Percentiles rank a stretch among this genome's conserved stretches.
Evolutionary conservation across 2,113 vertebrate species (phyloP).

Genomic region (Spea multiplicata): DNA sequence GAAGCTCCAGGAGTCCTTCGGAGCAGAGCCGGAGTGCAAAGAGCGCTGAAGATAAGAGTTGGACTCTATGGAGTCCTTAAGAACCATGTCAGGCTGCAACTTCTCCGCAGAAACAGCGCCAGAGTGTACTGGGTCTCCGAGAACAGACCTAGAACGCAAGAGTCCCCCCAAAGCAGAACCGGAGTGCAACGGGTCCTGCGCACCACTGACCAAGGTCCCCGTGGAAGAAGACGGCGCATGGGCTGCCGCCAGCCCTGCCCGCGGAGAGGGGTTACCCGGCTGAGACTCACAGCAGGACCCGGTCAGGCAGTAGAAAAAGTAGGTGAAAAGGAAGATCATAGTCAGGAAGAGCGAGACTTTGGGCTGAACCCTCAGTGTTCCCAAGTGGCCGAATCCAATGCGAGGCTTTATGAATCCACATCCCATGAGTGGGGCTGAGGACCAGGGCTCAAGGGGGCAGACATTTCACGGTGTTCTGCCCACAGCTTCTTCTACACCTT

Average conservation of each 20-base stretch:
- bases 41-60: not conserved
- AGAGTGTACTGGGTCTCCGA: not conserved
- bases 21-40: not conserved
- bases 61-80: not conserved
- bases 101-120: not conserved
- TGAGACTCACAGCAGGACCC: constrained; percentile 67
- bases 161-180: not conserved
- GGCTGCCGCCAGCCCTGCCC: not conserved
- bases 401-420: constrained; percentile 25
- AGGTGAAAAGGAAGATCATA: constrained; percentile 76
- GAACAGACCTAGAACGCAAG: not conserved
- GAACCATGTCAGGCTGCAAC: not conserved
- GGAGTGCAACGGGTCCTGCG: constrained; percentile 14
- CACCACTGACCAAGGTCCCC: not conserved
- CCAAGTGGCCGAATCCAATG: constrained; percentile 54
- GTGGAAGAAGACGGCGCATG: not conserved
- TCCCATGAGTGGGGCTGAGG: constrained; percentile 19
- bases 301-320: constrained; percentile 77
- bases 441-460: fast-evolving
- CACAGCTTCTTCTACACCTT: not conserved
- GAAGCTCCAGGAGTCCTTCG: not conserved
- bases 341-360: constrained; percentile 74
- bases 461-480: constrained; percentile 29
- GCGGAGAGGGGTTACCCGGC: constrained; percentile 3
- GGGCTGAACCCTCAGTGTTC: constrained; percentile 70